These are phyloP conservation scores for Montipora sp. DNA, from an alignment of 64 coral and sea anemone genomes.

Conservation along the genomic window DNA sequence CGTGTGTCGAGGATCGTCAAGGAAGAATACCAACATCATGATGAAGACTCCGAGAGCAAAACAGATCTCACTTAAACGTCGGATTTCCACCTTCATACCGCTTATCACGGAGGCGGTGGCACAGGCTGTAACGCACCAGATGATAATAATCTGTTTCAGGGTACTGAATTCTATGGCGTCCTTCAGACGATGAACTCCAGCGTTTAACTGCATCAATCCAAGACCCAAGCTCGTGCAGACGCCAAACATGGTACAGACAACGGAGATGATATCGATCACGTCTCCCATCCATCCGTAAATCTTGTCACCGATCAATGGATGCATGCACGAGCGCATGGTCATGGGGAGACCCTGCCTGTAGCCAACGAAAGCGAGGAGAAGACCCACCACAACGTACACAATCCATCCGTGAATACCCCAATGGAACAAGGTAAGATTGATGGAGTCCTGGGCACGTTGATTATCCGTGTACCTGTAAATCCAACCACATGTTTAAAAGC, in stretches of 20 bases:
- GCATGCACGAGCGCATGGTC: slow-evolving; percentile 83
- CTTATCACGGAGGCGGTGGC: slow-evolving; percentile 59
- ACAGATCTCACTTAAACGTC: slow-evolving; percentile 67
- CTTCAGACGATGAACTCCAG: slow-evolving; percentile 53
- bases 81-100: slow-evolving; percentile 64
- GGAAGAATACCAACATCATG: slow-evolving; percentile 46
- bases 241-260: slow-evolving; percentile 82
- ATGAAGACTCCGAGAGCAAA: slow-evolving; percentile 55
- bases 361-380: slow-evolving; percentile 59
- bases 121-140: slow-evolving; percentile 58
- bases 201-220: slow-evolving; percentile 62
- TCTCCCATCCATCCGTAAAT: slow-evolving; percentile 73
- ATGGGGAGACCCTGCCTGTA: slow-evolving; percentile 66
- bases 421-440: slow-evolving; percentile 78
- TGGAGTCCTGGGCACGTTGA: slow-evolving; percentile 78
- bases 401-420: slow-evolving; percentile 84
- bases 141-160: slow-evolving; percentile 59
- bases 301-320: slow-evolving; percentile 80
- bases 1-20: slow-evolving; percentile 44
- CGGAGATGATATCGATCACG: slow-evolving; percentile 65
- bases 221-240: slow-evolving; percentile 80
- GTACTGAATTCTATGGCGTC: slow-evolving; percentile 8
- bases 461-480: slow-evolving; percentile 67
- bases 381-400: slow-evolving; percentile 68
- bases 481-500: too few relatives aligned